phyloP scores from a whole-genome alignment of 2,888 invertebrate species.

The Calliopum simillimum region DNA sequence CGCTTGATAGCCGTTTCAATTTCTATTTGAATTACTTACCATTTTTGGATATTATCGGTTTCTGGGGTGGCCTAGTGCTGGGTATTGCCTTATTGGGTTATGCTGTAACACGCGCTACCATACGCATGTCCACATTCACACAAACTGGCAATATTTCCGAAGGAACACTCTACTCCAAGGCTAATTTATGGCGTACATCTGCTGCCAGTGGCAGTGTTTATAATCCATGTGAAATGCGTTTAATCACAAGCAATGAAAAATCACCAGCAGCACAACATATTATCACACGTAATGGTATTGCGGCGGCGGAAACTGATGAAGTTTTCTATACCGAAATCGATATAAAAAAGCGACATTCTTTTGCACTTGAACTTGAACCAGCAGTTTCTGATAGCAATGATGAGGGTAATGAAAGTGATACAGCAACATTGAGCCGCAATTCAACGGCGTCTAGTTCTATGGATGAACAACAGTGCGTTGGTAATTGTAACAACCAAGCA shows the following conservation, averaged over 20 bases:
- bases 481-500: constrained; percentile 33
- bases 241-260: constrained; percentile 54
- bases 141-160: constrained; percentile 55
- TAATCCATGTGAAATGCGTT: constrained; percentile 61
- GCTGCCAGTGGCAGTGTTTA: constrained; percentile 51
- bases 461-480: neutral
- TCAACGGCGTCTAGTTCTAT: constrained; percentile 50
- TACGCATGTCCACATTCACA: constrained; percentile 58
- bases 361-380: constrained; percentile 59
- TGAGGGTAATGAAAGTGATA: constrained; percentile 56
- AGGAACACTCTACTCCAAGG: constrained; percentile 55
- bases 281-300: constrained; percentile 44
- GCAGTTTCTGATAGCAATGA: constrained; percentile 56
- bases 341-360: constrained; percentile 47
- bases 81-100: constrained; percentile 59
- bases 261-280: constrained; percentile 37
- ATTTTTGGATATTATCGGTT: constrained; percentile 69
- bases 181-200: constrained; percentile 53
- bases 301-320: constrained; percentile 40
- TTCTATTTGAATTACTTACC: constrained; percentile 82
- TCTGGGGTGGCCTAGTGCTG: constrained; percentile 60
- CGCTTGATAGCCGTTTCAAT: constrained; percentile 74
- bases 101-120: constrained; percentile 61
- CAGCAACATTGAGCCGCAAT: constrained; percentile 52
- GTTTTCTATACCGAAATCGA: constrained; percentile 31